A percentile compares a stretch with the other conserved stretches of the same genome.
Conservation (phyloP, 1,140 invertebrate species). For the Microvelia longipes region DNA sequence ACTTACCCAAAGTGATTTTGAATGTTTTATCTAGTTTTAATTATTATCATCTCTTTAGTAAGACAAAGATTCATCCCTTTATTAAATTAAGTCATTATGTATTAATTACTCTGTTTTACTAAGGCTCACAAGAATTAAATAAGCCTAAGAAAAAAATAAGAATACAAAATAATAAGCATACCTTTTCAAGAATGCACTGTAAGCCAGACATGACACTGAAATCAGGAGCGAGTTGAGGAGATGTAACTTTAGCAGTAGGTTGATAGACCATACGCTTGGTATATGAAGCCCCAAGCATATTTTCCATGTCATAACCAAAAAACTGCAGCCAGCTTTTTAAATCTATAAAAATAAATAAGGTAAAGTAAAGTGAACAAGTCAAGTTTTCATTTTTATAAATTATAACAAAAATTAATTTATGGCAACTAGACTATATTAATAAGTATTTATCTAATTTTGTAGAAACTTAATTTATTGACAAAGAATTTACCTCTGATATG, state of each 20-base stretch:
- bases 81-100: no score
- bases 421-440: not conserved
- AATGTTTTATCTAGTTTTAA: not conserved
- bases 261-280: conserved; percentile 58
- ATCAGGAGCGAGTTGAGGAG: conserved; percentile 58
- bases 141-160: not conserved
- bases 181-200: conserved; percentile 69
- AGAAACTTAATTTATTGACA: not conserved
- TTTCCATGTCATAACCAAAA: conserved; percentile 71
- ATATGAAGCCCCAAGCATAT: conserved; percentile 69
- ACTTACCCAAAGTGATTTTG: no score
- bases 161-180: no score
- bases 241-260: conserved; percentile 56
- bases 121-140: conserved; percentile 6
- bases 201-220: conserved; percentile 77
- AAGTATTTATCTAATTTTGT: not conserved
- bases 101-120: not conserved
- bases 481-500: no score
- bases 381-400: no score
- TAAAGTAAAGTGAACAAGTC: no score
- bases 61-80: no score
- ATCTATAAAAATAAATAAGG: conserved; percentile 33
- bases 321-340: conserved; percentile 68
- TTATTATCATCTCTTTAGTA: not conserved
- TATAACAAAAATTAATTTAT: not conserved